Evolutionary conservation across 2,113 vertebrate genomes (phyloP).

Genomic region (Vidua macroura): DNA sequence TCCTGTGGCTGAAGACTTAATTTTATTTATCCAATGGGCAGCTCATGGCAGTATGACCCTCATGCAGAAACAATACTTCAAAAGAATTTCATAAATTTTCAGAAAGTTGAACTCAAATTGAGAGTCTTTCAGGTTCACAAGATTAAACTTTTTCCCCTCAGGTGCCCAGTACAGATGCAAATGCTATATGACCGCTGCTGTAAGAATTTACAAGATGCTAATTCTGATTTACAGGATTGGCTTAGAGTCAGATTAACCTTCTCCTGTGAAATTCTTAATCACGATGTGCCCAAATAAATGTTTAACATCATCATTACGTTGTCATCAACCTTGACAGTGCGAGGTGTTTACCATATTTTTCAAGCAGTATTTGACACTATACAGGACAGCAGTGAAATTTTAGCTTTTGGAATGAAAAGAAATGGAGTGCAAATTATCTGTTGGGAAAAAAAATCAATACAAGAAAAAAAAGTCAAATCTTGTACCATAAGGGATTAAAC

Average conservation of each 20-base stretch:
- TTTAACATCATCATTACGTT: neutral
- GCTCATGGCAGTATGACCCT: neutral
- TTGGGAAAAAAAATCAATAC: neutral
- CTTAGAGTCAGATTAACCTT: neutral
- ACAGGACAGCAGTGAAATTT: neutral
- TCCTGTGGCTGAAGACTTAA: neutral
- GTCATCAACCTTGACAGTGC: neutral
- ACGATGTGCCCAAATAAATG: neutral
- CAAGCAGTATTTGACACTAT: neutral
- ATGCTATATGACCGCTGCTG: neutral
- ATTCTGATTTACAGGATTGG: neutral
- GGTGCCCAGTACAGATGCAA: neutral
- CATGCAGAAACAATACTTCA: neutral
- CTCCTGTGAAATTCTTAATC: neutral
- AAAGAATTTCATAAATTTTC: neutral
- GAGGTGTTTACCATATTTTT: neutral
- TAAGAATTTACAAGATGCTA: neutral
- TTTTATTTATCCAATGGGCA: neutral
- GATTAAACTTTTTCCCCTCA: neutral
- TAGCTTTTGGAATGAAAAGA: neutral
- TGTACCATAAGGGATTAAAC: neutral
- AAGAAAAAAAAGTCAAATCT: neutral
- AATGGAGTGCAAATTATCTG: neutral
- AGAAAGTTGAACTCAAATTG: neutral
- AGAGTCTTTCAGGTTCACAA: neutral